phyloP scores from a whole-genome alignment of 2,888 invertebrate genomes.

The Drosophila niveifrons region DNA sequence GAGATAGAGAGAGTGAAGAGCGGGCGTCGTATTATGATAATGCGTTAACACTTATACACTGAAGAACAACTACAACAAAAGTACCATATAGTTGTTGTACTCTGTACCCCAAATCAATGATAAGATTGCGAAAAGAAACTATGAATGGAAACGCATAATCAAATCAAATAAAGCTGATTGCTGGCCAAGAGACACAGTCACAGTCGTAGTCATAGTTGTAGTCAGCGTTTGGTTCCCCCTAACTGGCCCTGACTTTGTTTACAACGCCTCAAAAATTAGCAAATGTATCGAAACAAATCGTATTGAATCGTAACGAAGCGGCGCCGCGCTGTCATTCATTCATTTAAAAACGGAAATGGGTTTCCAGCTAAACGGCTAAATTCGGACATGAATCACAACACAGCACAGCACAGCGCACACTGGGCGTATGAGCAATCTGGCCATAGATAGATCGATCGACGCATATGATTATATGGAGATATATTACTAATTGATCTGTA shows the following conservation, averaged over 20 bases:
- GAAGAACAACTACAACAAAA: conserved; percentile 35
- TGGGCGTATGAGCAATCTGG: conserved; percentile 60
- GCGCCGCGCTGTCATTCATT: conserved; percentile 51
- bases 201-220: conserved; percentile 22
- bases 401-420: not conserved
- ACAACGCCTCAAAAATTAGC: conserved; percentile 44
- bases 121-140: conserved; percentile 63
- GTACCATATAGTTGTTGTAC: conserved; percentile 46
- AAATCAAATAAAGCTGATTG: conserved; percentile 3
- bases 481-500: conserved; percentile 4
- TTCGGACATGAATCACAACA: conserved; percentile 56
- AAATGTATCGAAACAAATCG: conserved; percentile 22
- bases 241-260: conserved; percentile 70
- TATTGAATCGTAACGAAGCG: conserved; percentile 1
- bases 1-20: conserved; percentile 17
- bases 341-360: conserved; percentile 57
- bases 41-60: conserved; percentile 13
- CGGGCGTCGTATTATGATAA: conserved; percentile 23
- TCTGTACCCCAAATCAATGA: conserved; percentile 50
- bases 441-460: conserved; percentile 40
- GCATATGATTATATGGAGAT: not conserved
- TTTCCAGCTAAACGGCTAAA: conserved; percentile 62
- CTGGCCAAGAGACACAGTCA: conserved; percentile 17
- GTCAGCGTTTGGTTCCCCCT: conserved; percentile 10
- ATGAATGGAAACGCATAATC: conserved; percentile 61